A percentile compares a stretch with the other conserved stretches of the same genome.
Conservation (phyloP, 2,888 invertebrate genomes). For the Sabellastarte sp. region DNA sequence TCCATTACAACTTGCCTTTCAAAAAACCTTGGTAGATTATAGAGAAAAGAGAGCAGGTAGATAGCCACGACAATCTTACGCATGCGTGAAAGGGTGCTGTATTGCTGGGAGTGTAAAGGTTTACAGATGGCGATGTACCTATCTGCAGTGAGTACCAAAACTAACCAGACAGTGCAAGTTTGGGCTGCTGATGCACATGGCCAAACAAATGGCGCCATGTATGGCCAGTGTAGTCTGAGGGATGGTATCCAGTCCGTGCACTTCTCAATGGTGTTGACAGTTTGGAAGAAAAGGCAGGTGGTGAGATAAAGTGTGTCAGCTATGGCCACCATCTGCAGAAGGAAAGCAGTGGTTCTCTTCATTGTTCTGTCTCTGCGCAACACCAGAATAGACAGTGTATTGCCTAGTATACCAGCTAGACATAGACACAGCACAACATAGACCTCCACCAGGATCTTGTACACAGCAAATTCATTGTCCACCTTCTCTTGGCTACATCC, state of each 20-base stretch:
- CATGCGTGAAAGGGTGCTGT: constrained; percentile 22
- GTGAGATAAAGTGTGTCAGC: constrained; percentile 26
- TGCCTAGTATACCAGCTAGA: constrained; percentile 28
- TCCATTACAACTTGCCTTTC: constrained; percentile 12
- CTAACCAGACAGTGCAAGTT: constrained; percentile 32
- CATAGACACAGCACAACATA: constrained; percentile 27
- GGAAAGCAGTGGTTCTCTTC: constrained; percentile 26
- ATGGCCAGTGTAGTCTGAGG: constrained; percentile 19
- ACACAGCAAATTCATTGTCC: not conserved
- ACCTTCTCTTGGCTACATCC: too few species aligned
- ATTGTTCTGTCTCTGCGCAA: constrained; percentile 25
- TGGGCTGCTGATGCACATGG: constrained; percentile 28
- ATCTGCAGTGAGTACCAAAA: constrained; percentile 29
- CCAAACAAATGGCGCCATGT: constrained; percentile 29
- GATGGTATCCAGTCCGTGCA: constrained; percentile 16
- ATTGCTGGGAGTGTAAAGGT: constrained; percentile 26
- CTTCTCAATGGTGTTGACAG: constrained; percentile 20
- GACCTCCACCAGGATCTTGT: constrained; percentile 23
- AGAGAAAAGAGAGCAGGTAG: constrained; percentile 23
- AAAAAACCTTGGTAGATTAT: constrained; percentile 31
- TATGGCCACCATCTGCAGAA: constrained; percentile 28
- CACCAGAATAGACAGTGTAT: constrained; percentile 26
- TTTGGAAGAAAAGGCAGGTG: constrained; percentile 30
- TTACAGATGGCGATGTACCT: constrained; percentile 30
- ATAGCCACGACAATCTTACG: constrained; percentile 20